Percentiles rank a stretch among this genome's conserved stretches.
phyloP scores from a whole-genome alignment of 2,113 vertebrate species.

The Anhinga rufa region DNA sequence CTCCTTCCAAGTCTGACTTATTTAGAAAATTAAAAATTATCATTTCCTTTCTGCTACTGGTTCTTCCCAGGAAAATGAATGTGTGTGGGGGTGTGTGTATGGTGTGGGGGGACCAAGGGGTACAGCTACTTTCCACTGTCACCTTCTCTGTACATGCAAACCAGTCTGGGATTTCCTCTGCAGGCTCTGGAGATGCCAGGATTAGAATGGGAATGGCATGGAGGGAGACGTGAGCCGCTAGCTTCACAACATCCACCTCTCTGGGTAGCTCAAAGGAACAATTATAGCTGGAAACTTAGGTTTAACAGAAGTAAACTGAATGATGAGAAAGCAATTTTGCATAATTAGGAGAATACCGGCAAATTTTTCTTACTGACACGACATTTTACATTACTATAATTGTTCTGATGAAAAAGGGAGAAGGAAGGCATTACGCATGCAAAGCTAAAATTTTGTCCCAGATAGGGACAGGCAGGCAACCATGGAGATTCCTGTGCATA shows the following conservation, averaged over 20 bases:
- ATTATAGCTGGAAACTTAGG: not conserved
- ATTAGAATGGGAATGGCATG: rapidly evolving
- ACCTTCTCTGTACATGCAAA: not conserved
- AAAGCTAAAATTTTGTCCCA: not conserved
- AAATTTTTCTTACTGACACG: not conserved
- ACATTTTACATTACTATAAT: not conserved
- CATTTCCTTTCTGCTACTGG: not conserved
- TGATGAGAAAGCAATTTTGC: not conserved
- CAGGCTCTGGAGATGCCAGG: rapidly evolving
- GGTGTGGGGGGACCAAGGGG: not conserved
- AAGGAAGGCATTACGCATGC: not conserved
- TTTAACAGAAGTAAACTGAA: not conserved
- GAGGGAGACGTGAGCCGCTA: not conserved
- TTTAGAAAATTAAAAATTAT: not conserved
- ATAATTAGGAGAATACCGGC: not conserved
- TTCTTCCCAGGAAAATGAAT: not conserved
- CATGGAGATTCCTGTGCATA: not conserved
- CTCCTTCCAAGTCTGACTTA: not conserved
- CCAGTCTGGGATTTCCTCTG: not conserved
- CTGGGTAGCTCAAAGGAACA: not conserved
- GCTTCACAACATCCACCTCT: not conserved
- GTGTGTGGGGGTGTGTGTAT: rapidly evolving
- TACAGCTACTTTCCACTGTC: not conserved
- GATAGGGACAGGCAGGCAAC: not conserved
- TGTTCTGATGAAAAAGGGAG: not conserved